Evolutionary conservation across 2,888 invertebrate genomes (phyloP).

Genomic region (Campaea margaritaria): DNA sequence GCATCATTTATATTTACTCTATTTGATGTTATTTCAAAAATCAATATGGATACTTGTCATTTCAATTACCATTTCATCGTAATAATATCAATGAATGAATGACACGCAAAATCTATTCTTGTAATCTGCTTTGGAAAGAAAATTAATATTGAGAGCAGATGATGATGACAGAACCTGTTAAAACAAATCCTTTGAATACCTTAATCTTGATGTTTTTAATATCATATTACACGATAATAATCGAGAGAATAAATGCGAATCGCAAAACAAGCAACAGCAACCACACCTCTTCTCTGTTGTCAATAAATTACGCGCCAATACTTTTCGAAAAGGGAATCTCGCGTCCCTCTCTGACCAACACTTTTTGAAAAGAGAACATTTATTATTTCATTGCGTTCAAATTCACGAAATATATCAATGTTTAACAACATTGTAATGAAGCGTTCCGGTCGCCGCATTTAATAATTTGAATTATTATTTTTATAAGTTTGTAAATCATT

Average conservation of each 20-base stretch:
- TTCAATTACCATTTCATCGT: too few relatives aligned
- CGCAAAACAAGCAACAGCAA: constrained; percentile 54
- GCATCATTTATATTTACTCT: too few relatives aligned
- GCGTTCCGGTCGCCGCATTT: constrained; percentile 56
- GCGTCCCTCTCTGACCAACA: constrained; percentile 39
- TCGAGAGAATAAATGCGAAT: constrained; percentile 51
- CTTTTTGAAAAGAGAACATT: constrained; percentile 43
- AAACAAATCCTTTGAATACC: constrained; percentile 27
- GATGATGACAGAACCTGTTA: constrained; percentile 36
- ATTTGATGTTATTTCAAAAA: too few relatives aligned
- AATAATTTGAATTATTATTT: constrained; percentile 69
- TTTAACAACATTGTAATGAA: constrained; percentile 65
- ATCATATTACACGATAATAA: constrained; percentile 44
- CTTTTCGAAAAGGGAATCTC: constrained; percentile 44
- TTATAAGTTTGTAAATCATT: constrained; percentile 70
- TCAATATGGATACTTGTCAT: too few relatives aligned
- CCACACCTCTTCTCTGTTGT: constrained; percentile 54
- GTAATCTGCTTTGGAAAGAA: constrained; percentile 9
- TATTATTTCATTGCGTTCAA: constrained; percentile 37
- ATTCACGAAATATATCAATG: constrained; percentile 49
- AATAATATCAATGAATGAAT: too few relatives aligned
- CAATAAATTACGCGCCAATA: constrained; percentile 54
- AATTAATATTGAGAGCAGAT: constrained; percentile 23
- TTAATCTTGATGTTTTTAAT: constrained; percentile 43
- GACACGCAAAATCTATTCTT: constrained; percentile 1